Evolutionary conservation across 2,888 invertebrate genomes (phyloP).

Genomic region (Blomia tropicalis): DNA sequence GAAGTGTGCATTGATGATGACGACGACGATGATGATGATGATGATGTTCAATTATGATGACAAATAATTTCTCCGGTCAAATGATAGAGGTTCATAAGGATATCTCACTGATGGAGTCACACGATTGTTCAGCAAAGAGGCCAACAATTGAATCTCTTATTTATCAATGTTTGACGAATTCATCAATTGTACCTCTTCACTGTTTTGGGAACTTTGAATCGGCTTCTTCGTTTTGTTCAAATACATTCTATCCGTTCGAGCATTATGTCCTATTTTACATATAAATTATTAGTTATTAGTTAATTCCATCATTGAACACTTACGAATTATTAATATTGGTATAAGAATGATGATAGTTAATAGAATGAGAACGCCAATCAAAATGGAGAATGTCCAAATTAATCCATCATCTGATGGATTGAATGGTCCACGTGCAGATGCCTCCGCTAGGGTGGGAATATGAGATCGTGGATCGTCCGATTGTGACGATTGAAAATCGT

Average conservation of each 20-base stretch:
- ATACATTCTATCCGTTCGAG: conserved; percentile 1
- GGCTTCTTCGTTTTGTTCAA: not conserved
- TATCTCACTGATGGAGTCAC: too few relatives aligned
- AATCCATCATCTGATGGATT: not conserved
- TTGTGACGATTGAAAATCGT: not conserved
- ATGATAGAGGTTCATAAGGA: too few relatives aligned
- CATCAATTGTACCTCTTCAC: conserved; percentile 7
- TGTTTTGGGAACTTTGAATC: not conserved
- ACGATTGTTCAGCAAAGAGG: too few relatives aligned
- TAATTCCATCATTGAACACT: not conserved
- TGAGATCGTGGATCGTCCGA: not conserved
- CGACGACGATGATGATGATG: too few relatives aligned
- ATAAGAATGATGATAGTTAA: conserved; percentile 6
- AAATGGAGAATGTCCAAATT: conserved; percentile 11
- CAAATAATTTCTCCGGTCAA: too few relatives aligned
- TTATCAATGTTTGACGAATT: conserved; percentile 5
- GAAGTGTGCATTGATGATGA: too few relatives aligned
- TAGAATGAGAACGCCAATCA: not conserved
- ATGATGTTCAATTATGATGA: too few relatives aligned
- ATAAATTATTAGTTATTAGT: not conserved
- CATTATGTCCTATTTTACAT: not conserved
- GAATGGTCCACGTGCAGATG: not conserved
- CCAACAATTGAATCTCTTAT: not conserved
- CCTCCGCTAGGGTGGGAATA: not conserved
- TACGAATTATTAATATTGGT: conserved; percentile 10